phyloP scores from a whole-genome alignment of 2,888 invertebrate species.

The Crocallis elinguaria region DNA sequence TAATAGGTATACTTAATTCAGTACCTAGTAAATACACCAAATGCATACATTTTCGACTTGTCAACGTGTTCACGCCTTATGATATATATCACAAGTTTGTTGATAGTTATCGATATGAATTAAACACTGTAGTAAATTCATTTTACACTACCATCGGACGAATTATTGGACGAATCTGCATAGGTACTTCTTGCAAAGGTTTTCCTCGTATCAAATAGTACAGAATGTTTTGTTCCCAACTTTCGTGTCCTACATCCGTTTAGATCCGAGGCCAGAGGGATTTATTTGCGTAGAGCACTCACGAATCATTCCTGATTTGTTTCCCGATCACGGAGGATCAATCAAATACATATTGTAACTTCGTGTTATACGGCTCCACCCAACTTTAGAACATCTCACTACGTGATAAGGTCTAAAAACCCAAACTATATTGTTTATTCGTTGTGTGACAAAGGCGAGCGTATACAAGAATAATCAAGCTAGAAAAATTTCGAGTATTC shows the following conservation, averaged over 20 bases:
- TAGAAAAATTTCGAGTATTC: conserved; percentile 22
- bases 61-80: too few relatives aligned
- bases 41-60: too few relatives aligned
- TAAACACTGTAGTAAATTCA: too few relatives aligned
- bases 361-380: conserved; percentile 17
- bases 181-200: conserved; percentile 3
- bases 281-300: conserved; percentile 33
- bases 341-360: conserved; percentile 41
- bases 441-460: conserved; percentile 14
- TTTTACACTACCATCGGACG: too few relatives aligned
- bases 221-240: conserved; percentile 7
- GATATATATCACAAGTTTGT: too few relatives aligned
- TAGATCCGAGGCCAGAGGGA: conserved; percentile 27
- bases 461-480: conserved; percentile 10
- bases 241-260: conserved; percentile 24
- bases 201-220: too few relatives aligned
- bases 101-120: too few relatives aligned
- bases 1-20: too few relatives aligned
- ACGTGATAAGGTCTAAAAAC: conserved; percentile 18
- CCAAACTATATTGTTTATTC: conserved; percentile 7
- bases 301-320: conserved; percentile 37
- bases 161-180: neutral
- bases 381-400: conserved; percentile 25
- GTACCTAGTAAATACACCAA: too few relatives aligned
- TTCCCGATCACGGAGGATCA: conserved; percentile 39